Conservation (phyloP, 2,113 vertebrate genomes). For the Nansenia antarctica region DNA sequence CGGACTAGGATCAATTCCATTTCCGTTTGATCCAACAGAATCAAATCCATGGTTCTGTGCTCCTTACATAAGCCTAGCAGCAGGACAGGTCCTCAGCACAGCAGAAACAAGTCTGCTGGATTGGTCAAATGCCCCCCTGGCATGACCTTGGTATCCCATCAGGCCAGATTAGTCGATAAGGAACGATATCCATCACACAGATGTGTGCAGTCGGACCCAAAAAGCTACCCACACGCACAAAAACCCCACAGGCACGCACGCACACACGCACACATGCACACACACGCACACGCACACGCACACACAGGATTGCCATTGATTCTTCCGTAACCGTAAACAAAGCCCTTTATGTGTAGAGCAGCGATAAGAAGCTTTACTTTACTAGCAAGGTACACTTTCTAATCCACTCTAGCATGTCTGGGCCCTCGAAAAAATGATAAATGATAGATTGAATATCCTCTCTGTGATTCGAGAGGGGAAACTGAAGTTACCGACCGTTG, state of each 20-base stretch:
- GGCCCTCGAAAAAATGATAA: conserved; percentile 24
- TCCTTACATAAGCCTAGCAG: neutral
- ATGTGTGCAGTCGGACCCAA: conserved; percentile 60
- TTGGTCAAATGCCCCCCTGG: conserved; percentile 38
- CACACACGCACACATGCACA: too few relatives aligned
- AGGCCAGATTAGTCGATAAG: conserved; percentile 54
- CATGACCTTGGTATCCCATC: conserved; percentile 61
- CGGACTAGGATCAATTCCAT: conserved; percentile 42
- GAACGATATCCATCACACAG: conserved; percentile 61
- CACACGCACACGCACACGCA: conserved; percentile 11
- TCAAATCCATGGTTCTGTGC: conserved; percentile 38
- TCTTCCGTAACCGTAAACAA: conserved; percentile 52
- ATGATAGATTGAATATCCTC: conserved; percentile 34
- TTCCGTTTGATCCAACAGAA: conserved; percentile 11
- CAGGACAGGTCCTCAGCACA: neutral
- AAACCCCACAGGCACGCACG: conserved; percentile 3
- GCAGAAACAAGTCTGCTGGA: neutral
- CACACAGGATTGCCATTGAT: conserved; percentile 55
- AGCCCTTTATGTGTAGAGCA: conserved; percentile 40
- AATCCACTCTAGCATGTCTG: conserved; percentile 59
- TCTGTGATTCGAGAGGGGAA: conserved; percentile 5
- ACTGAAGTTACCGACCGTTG: conserved; percentile 1
- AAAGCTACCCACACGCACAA: conserved; percentile 28
- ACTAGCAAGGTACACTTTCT: conserved; percentile 43
- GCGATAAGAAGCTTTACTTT: conserved; percentile 40